Base-by-base conservation (phyloP, 2,113 vertebrate species). In the Pachyramphus minor region DNA sequence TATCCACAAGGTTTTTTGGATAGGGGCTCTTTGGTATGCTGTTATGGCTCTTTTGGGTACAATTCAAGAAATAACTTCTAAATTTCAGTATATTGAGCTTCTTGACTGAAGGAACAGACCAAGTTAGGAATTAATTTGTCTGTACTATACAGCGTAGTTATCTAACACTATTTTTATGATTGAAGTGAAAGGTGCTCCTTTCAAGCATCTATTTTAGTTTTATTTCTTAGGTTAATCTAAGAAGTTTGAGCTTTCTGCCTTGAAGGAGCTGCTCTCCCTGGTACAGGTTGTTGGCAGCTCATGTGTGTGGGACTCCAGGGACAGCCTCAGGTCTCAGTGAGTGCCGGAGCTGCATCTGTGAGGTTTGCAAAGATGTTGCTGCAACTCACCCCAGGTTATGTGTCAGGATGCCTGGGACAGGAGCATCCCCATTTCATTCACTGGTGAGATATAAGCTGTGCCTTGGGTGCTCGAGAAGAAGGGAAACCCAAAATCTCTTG, bases 261-360 rank as follows among this genome's bases (percentile, higher is more conserved):
- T 25, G 5, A 24, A 55, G 67, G 52, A 75, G 25, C 33, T 3
- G 3, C 21, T 76, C 22, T 60, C 22, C 5, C 11, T 62, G 35
- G 11, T 42, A 12, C 5, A 3, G 27, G 9, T 8, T 13, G 3
- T 73, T 62, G 12, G 6, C 30, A 50, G 59, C 5, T 85, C 42
- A 14, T n/a, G 14, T 0, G 0, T 33, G 33, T 14, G 33, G 14
- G 42, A 16, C 52, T 82, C 8, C 2, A 1, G 16, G 77, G 47
- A 6, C 20, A 17, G 11, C 16, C n/a, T 41, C 5, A 35, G 50
- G 27, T 39, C 45, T 55, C 20, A 1, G 25, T 24, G 33, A 45
- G 37, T 44, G 47, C 22, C 37, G 19, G 77, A 78, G 49, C 49
- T 73, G 19, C 12, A 2, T 45, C 27, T 45, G n/a, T 44, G 64